phyloP scores from a whole-genome alignment of 2,113 vertebrate genomes.

The Morone chrysops region DNA sequence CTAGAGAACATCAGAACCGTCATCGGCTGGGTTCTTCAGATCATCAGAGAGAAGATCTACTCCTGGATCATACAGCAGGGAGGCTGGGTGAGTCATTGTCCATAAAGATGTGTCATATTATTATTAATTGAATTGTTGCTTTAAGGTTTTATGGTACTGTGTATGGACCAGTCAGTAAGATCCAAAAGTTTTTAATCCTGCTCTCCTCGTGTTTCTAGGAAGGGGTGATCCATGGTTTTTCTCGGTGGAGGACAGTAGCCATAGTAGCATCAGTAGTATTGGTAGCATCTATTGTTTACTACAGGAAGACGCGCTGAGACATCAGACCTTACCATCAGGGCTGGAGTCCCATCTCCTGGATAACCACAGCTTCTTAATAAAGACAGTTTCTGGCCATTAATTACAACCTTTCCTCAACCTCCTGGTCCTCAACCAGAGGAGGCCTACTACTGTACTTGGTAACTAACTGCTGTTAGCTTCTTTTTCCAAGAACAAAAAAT shows the following conservation, averaged over 20 bases:
- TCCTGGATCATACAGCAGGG: slow-evolving; percentile 83
- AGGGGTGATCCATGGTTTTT: slow-evolving; percentile 74
- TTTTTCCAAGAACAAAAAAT: slow-evolving; percentile 10
- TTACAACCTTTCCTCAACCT: slow-evolving; percentile 27
- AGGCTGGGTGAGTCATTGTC: slow-evolving; percentile 83
- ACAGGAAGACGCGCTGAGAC: slow-evolving; percentile 77
- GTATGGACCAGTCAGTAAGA: fast-evolving
- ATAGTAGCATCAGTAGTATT: slow-evolving; percentile 77
- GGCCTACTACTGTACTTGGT: not conserved
- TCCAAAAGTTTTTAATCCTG: not conserved
- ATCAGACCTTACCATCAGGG: not conserved
- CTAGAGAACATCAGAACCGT: slow-evolving; percentile 77
- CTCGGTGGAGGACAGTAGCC: slow-evolving; percentile 77
- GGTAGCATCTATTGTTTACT: slow-evolving; percentile 75
- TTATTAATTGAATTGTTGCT: not conserved
- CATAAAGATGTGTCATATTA: not conserved
- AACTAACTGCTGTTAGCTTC: too few relatives aligned
- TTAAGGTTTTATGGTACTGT: not conserved
- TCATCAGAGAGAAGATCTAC: slow-evolving; percentile 79
- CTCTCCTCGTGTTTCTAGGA: slow-evolving; percentile 54
- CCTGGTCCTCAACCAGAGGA: not conserved
- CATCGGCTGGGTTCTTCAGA: slow-evolving; percentile 83
- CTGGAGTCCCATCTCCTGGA: not conserved
- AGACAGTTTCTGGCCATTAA: not conserved
- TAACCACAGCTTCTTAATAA: not conserved